Evolutionary conservation across 2,888 invertebrate genomes (phyloP).

Genomic region (Orthosia gothica): DNA sequence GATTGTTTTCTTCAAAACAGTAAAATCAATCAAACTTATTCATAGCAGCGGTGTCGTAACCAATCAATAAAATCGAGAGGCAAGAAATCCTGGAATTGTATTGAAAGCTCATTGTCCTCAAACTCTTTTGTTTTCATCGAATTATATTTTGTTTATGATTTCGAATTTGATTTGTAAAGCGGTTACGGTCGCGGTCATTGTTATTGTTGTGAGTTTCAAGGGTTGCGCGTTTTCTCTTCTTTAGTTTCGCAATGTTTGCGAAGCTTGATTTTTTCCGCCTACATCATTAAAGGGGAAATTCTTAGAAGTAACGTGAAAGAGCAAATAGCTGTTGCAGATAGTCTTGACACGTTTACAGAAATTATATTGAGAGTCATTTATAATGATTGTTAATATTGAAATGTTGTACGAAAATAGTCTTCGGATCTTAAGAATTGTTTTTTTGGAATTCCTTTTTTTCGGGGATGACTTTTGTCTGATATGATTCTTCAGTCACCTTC

Average conservation of each 20-base stretch:
- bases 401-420: background rate
- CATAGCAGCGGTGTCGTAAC: slow-evolving; percentile 67
- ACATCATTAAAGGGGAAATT: slow-evolving; percentile 30
- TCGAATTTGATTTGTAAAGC: slow-evolving; percentile 60
- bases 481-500: background rate
- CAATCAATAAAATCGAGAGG: slow-evolving; percentile 77
- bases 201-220: slow-evolving; percentile 50
- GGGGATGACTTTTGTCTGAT: background rate
- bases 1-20: slow-evolving; percentile 38
- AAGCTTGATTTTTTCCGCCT: slow-evolving; percentile 21
- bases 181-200: slow-evolving; percentile 43
- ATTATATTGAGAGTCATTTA: slow-evolving; percentile 11
- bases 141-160: slow-evolving; percentile 73
- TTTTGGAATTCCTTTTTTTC: background rate
- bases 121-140: slow-evolving; percentile 72
- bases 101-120: slow-evolving; percentile 69
- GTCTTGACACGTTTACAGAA: slow-evolving; percentile 29
- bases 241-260: slow-evolving; percentile 30
- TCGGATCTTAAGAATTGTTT: background rate
- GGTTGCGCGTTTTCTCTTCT: slow-evolving; percentile 32
- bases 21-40: slow-evolving; percentile 63
- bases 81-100: slow-evolving; percentile 64
- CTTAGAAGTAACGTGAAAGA: slow-evolving; percentile 15
- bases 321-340: slow-evolving; percentile 26
- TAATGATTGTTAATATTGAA: background rate